Conservation (phyloP, 2,113 vertebrate species). For the Potamarius usumacintae region DNA sequence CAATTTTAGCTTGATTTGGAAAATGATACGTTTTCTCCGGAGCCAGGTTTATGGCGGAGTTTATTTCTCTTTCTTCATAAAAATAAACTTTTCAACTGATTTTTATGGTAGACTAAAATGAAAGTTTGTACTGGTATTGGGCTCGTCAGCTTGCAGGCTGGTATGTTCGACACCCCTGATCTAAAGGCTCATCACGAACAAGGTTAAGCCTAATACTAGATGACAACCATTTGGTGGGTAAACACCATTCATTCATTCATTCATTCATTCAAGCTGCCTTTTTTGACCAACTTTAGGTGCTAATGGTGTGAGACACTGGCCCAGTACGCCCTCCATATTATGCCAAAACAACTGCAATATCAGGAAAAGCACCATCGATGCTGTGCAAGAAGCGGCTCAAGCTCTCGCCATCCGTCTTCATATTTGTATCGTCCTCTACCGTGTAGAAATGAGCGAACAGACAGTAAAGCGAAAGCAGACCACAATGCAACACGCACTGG, state of each 20-base stretch:
- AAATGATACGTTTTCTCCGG: not conserved
- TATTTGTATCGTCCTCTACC: not conserved
- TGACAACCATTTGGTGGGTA: not conserved
- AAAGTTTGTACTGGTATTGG: not conserved
- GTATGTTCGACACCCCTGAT: slow-evolving; percentile 13
- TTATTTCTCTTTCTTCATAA: not conserved
- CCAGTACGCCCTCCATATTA: not conserved
- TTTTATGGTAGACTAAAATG: not conserved
- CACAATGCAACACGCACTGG: not conserved
- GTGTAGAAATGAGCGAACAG: not conserved
- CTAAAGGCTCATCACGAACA: slow-evolving; percentile 8
- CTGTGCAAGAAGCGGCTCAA: slow-evolving; percentile 24
- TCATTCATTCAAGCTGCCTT: slow-evolving; percentile 20
- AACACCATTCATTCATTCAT: not conserved
- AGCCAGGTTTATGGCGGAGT: not conserved
- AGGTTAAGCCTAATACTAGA: not conserved
- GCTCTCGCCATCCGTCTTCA: not conserved
- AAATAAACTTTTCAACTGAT: not conserved
- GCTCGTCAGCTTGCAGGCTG: not conserved
- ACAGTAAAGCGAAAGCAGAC: not conserved
- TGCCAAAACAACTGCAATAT: slow-evolving; percentile 20
- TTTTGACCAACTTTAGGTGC: not conserved
- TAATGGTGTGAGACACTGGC: not conserved
- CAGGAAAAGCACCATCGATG: slow-evolving; percentile 15
- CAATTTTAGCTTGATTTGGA: not conserved